Evolutionary conservation across 1,140 invertebrate genomes (phyloP).

Genomic region (Oryzaephilus surinamensis): DNA sequence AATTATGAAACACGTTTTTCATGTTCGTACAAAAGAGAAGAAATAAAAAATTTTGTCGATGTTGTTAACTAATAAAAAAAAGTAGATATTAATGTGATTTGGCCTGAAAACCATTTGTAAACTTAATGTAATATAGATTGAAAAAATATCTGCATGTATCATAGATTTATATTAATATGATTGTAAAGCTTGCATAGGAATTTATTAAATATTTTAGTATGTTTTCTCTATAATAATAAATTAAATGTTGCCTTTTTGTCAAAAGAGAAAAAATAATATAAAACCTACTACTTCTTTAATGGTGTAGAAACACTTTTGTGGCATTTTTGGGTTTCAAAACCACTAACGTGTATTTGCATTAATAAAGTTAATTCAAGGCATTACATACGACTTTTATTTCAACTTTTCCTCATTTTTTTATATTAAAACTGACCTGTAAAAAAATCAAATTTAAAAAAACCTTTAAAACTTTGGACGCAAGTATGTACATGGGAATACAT

Average conservation of each 20-base stretch:
- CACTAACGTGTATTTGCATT: too few relatives aligned
- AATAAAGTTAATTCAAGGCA: conserved; percentile 12
- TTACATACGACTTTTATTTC: too few relatives aligned
- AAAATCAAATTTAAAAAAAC: too few relatives aligned
- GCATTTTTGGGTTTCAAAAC: conserved; percentile 3
- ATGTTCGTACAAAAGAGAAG: conserved; percentile 8
- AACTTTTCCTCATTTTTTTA: too few relatives aligned
- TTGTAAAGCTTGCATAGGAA: conserved; percentile 29
- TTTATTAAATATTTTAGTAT: conserved; percentile 30
- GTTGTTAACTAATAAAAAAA: conserved; percentile 18
- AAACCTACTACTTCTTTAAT: conserved; percentile 14
- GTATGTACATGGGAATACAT: too few relatives aligned
- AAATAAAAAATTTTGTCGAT: too few relatives aligned
- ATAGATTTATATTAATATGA: conserved; percentile 30
- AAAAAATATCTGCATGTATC: conserved; percentile 28
- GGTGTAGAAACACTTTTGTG: conserved; percentile 9
- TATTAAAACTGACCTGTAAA: too few relatives aligned
- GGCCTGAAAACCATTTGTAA: conserved; percentile 24
- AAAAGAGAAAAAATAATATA: too few relatives aligned
- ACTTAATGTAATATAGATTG: conserved; percentile 26
- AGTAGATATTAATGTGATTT: conserved; percentile 26
- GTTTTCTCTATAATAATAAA: conserved; percentile 24
- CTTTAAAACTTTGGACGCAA: too few relatives aligned
- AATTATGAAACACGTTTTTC: conserved; percentile 8
- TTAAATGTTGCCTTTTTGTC: conserved; percentile 32